A percentile compares a stretch with the other conserved stretches of the same genome.
Evolutionary conservation across 2,113 vertebrate genomes (phyloP).

Genomic region (Elachura formosa): DNA sequence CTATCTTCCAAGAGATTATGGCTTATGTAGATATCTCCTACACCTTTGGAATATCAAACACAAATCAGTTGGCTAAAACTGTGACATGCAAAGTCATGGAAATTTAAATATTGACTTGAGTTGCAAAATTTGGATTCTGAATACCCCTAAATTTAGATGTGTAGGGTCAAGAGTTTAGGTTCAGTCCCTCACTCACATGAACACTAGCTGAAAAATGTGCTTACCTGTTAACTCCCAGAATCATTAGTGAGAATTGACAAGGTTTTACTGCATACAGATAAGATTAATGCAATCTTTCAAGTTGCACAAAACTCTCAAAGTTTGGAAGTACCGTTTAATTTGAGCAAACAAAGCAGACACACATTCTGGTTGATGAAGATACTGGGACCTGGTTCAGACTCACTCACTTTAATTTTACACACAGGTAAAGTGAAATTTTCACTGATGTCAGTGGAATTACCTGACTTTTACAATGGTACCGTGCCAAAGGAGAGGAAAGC

Average conservation of each 20-base stretch:
- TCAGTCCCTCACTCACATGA: background rate
- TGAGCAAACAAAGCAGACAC: background rate
- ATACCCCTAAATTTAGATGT: conserved; percentile 19
- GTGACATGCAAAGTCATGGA: background rate
- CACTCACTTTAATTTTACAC: background rate
- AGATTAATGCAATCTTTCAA: conserved; percentile 30
- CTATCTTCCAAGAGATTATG: conserved; percentile 44
- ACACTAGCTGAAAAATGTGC: conserved; percentile 53
- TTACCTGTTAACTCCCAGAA: conserved; percentile 42
- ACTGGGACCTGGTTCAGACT: background rate
- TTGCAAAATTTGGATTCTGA: conserved; percentile 61
- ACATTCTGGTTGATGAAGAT: background rate
- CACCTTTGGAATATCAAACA: conserved; percentile 68
- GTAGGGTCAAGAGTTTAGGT: conserved; percentile 47
- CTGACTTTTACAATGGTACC: background rate
- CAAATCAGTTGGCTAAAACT: background rate
- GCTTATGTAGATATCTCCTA: background rate
- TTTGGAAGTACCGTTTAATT: background rate
- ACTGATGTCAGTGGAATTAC: background rate
- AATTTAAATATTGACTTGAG: conserved; percentile 58
- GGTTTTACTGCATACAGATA: conserved; percentile 51
- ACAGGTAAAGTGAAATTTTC: background rate
- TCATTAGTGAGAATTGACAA: conserved; percentile 40
- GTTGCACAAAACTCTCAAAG: conserved; percentile 12
- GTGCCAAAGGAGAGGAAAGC: background rate